phyloP scores from a whole-genome alignment of 2,888 invertebrate genomes.

The Mayetiola destructor region DNA sequence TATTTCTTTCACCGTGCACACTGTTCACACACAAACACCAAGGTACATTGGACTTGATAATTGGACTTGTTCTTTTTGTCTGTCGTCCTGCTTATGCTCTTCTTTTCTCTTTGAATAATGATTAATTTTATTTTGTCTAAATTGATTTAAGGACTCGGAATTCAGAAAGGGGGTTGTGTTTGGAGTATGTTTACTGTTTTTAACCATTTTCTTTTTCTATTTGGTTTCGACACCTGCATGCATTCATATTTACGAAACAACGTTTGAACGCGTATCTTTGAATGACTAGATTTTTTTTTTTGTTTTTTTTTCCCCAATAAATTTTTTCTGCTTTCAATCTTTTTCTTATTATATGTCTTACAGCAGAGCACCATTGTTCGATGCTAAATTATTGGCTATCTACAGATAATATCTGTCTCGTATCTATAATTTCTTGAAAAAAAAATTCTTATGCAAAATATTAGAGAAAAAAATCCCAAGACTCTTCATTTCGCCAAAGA shows the following conservation, averaged over 20 bases:
- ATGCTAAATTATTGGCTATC: background rate
- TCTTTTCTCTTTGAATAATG: no score
- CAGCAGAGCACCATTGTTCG: background rate
- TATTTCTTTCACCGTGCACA: no score
- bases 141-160: no score
- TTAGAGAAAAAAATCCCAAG: background rate
- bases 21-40: no score
- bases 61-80: no score
- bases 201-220: background rate
- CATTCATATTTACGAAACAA: background rate
- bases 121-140: no score
- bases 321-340: background rate
- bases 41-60: no score
- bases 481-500: no score
- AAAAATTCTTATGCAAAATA: background rate
- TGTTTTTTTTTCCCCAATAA: background rate
- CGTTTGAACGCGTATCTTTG: background rate
- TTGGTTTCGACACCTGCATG: conserved; percentile 5
- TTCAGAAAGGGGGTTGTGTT: no score
- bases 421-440: background rate
- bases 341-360: background rate
- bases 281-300: background rate
- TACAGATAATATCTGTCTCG: background rate
- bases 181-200: no score
- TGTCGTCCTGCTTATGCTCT: no score